These are phyloP conservation scores for Tragelaphus strepsiceros DNA, from an alignment of 2,113 vertebrate species.

Conservation along the genomic window DNA sequence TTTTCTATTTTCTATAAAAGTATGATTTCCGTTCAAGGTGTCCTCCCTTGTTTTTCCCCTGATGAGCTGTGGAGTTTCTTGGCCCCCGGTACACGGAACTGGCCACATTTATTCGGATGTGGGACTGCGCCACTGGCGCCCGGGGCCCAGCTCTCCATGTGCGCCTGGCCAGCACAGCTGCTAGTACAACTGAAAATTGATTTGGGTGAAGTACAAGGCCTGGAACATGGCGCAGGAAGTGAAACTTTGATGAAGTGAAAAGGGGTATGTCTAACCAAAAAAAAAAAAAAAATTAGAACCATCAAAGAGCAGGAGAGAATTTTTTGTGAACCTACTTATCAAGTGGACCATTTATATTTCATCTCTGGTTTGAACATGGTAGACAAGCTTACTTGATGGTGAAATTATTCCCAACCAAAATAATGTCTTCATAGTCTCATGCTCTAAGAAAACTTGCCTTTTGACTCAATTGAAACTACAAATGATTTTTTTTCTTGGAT, in stretches of 20 bases:
- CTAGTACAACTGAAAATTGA: not conserved
- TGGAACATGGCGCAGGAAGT: conserved; percentile 30
- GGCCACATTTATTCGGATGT: not conserved
- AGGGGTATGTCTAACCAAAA: not conserved
- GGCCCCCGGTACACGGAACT: not conserved
- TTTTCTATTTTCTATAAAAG: conserved; percentile 18
- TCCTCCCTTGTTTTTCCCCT: conserved; percentile 6
- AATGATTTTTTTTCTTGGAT: conserved; percentile 69
- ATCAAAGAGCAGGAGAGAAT: not conserved
- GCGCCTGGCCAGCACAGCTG: not conserved
- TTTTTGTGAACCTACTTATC: not conserved
- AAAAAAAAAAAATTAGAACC: not conserved
- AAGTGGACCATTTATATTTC: not conserved
- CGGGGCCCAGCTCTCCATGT: not conserved
- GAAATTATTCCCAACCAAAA: conserved; percentile 59
- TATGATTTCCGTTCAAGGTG: conserved; percentile 23
- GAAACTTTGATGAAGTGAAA: conserved; percentile 27
- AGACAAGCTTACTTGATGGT: conserved; percentile 48
- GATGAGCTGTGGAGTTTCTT: conserved; percentile 29
- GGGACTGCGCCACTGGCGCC: not conserved
- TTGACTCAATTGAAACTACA: conserved; percentile 45
- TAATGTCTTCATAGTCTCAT: conserved; percentile 36
- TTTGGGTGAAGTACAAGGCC: conserved; percentile 8
- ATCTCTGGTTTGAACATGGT: conserved; percentile 42
- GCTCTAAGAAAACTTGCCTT: conserved; percentile 37